A percentile compares a stretch with the other conserved stretches of the same genome.
Conservation (phyloP, 2,797 vertebrate genomes). For the Antrozous pallidus region DNA sequence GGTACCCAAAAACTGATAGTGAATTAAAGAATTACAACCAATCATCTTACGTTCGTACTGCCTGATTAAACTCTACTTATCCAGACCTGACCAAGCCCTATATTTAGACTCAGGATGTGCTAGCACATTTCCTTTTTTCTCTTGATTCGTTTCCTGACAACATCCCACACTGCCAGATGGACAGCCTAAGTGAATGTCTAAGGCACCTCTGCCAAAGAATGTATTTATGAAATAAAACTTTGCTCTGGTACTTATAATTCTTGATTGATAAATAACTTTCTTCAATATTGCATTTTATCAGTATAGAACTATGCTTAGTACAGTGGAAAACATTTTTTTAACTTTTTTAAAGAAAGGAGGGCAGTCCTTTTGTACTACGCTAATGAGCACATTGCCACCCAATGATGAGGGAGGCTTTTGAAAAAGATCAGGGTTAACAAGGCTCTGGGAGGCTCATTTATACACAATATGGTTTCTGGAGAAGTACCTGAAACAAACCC, state of each 20-base stretch:
- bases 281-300: background rate
- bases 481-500: background rate
- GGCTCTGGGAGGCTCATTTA: background rate
- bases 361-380: background rate
- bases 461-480: constrained; percentile 1
- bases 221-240: constrained; percentile 23
- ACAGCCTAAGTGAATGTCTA: background rate
- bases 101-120: constrained; percentile 11
- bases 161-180: constrained; percentile 48
- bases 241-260: background rate
- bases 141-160: constrained; percentile 56
- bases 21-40: background rate
- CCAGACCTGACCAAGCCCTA: background rate
- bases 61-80: background rate
- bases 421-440: background rate
- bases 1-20: background rate
- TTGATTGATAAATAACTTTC: background rate
- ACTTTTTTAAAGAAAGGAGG: background rate
- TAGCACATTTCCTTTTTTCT: constrained; percentile 20
- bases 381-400: background rate
- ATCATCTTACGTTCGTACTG: background rate
- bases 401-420: background rate
- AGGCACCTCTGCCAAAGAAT: constrained; percentile 44
- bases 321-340: background rate
- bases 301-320: background rate